Percentiles rank a stretch among this genome's conserved stretches.
Evolutionary conservation across 2,888 invertebrate genomes (phyloP).

Genomic region (Aquatica leii): DNA sequence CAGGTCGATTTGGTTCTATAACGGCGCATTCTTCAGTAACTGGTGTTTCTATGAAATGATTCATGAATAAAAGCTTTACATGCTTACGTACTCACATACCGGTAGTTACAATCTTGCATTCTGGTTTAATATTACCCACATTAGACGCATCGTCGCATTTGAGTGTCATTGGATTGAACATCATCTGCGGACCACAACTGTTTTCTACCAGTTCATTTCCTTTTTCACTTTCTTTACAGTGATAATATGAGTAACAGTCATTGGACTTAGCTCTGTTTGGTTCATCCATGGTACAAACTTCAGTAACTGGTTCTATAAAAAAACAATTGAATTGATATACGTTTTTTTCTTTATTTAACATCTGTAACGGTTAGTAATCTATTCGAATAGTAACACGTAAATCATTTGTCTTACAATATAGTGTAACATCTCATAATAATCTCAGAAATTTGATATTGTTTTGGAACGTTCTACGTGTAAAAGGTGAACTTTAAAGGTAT

Average conservation of each 20-base stretch:
- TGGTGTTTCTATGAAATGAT: neutral
- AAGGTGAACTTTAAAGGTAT: no score
- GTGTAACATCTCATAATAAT: no score
- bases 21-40: neutral
- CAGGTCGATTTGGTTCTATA: neutral
- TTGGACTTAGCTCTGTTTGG: slow-evolving; percentile 53
- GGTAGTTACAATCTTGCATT: neutral
- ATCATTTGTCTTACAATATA: no score
- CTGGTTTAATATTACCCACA: slow-evolving; percentile 3
- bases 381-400: no score
- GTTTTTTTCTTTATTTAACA: no score
- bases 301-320: neutral
- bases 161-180: slow-evolving; percentile 72
- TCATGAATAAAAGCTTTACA: no score
- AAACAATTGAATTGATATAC: no score
- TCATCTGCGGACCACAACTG: slow-evolving; percentile 69
- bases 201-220: slow-evolving; percentile 64
- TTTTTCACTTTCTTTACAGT: slow-evolving; percentile 65
- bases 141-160: slow-evolving; percentile 57
- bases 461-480: no score
- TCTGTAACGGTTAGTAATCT: no score
- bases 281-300: neutral
- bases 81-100: no score
- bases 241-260: slow-evolving; percentile 75
- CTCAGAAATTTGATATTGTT: no score